Percentiles rank a stretch among this genome's conserved stretches.
Evolutionary conservation across 2,797 vertebrate species (phyloP).

Genomic region (Anisognathus igniventris): DNA sequence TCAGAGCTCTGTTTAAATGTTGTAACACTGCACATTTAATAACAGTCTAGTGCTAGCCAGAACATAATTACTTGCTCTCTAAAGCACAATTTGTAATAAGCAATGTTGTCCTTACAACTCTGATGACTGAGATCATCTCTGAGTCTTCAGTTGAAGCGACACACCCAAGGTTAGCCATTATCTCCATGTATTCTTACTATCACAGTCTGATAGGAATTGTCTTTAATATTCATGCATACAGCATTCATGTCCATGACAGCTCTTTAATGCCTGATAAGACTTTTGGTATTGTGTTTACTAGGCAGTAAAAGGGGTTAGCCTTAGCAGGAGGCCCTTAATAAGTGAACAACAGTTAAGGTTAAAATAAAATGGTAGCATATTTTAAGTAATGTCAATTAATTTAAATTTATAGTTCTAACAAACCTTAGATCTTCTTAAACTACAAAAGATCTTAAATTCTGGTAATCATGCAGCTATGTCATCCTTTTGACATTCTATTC

Average conservation of each 20-base stretch:
- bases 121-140: neutral
- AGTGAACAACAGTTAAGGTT: neutral
- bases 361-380: neutral
- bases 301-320: neutral
- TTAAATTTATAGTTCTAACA: neutral
- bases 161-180: neutral
- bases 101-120: neutral
- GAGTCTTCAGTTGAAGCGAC: neutral
- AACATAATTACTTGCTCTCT: neutral
- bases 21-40: neutral
- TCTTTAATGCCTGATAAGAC: neutral
- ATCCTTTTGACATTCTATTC: neutral
- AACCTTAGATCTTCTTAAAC: neutral
- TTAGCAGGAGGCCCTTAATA: neutral
- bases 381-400: neutral
- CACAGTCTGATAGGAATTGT: neutral
- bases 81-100: neutral
- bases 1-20: neutral
- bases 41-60: neutral
- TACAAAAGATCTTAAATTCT: neutral
- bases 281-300: neutral
- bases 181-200: neutral
- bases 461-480: neutral
- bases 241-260: neutral
- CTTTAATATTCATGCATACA: neutral